Evolutionary conservation across 2,888 invertebrate genomes (phyloP).

Genomic region (Apodemia hepburni): DNA sequence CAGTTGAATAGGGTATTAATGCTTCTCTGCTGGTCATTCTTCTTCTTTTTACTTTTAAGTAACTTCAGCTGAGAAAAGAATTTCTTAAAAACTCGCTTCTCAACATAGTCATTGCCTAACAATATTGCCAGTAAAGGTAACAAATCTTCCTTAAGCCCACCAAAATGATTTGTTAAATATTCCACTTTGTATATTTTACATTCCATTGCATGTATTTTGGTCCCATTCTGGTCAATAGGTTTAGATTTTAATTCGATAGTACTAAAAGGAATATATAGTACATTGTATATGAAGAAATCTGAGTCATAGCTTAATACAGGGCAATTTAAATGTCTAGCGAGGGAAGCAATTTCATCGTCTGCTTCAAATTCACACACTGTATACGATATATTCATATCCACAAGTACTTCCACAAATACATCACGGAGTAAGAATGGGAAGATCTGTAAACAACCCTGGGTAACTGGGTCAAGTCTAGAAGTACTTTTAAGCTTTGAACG

Average conservation of each 20-base stretch:
- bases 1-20: conserved; percentile 88
- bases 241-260: conserved; percentile 79
- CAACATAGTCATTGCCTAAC: conserved; percentile 94
- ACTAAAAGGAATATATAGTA: conserved; percentile 89
- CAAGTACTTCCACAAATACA: conserved; percentile 86
- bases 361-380: conserved; percentile 93
- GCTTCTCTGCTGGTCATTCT: conserved; percentile 83
- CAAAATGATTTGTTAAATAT: conserved; percentile 83
- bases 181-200: conserved; percentile 88
- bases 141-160: conserved; percentile 82
- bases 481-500: conserved; percentile 81
- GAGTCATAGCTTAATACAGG: conserved; percentile 96
- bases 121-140: conserved; percentile 91
- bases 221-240: conserved; percentile 42
- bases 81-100: conserved; percentile 82
- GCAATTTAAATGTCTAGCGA: conserved; percentile 88
- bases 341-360: conserved; percentile 91
- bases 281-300: conserved; percentile 95
- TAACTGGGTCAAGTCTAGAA: conserved; percentile 75
- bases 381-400: conserved; percentile 82
- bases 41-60: conserved; percentile 72
- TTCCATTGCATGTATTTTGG: conserved; percentile 64
- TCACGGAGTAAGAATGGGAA: conserved; percentile 88
- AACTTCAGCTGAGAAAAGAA: conserved; percentile 85
- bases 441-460: conserved; percentile 77